phyloP scores from a whole-genome alignment of 2,797 vertebrate species.

The Arrhamphus sclerolepis region DNA sequence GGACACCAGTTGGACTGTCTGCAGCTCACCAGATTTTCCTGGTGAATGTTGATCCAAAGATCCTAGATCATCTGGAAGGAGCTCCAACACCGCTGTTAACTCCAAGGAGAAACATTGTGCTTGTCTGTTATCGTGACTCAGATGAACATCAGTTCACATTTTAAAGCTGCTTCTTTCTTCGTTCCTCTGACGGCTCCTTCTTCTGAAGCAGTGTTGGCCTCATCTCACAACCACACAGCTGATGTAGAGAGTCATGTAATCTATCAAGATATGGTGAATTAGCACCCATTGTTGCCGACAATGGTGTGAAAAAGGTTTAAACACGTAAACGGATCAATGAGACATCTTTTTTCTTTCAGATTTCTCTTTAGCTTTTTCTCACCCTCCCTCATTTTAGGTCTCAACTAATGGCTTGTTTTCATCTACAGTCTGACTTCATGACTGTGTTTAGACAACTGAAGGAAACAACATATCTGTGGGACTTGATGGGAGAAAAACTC shows the following conservation, averaged over 20 bases:
- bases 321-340: constrained; percentile 66
- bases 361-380: constrained; percentile 16
- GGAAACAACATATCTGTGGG: no score
- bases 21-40: no score
- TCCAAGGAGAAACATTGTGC: no score
- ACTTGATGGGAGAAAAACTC: no score
- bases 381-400: neutral
- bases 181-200: constrained; percentile 2
- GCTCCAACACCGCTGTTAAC: no score
- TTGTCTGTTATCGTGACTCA: no score
- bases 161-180: neutral
- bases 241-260: constrained; percentile 57
- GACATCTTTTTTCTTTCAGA: constrained; percentile 1
- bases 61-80: no score
- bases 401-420: neutral
- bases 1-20: no score
- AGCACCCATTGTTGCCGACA: constrained; percentile 62
- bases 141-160: no score
- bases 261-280: constrained; percentile 66
- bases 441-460: no score
- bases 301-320: constrained; percentile 67
- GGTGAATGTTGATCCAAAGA: no score
- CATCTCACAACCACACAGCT: constrained; percentile 32
- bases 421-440: neutral
- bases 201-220: constrained; percentile 27